Percentiles rank a stretch among this genome's conserved stretches.
phyloP scores from a whole-genome alignment of 2,797 vertebrate species.

The Acomys russatus region DNA sequence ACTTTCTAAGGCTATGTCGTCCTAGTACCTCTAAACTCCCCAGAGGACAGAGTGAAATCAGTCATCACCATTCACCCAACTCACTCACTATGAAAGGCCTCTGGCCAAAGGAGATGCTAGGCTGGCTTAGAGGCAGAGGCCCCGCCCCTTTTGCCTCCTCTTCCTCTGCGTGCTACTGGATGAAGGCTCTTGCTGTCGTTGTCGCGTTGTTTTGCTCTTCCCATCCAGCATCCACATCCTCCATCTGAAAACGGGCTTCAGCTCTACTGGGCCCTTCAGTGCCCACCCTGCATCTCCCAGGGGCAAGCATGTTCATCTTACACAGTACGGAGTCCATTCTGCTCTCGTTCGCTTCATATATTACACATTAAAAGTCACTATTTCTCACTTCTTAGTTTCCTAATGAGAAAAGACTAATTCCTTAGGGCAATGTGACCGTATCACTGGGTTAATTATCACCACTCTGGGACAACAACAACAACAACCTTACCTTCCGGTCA shows the following conservation, averaged over 20 bases:
- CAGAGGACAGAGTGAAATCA: neutral
- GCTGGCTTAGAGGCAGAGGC: neutral
- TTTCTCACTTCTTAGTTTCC: neutral
- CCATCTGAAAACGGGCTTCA: neutral
- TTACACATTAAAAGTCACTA: slow-evolving; percentile 31
- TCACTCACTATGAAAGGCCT: neutral
- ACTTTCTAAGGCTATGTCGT: neutral
- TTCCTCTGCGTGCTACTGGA: neutral
- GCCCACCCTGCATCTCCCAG: neutral
- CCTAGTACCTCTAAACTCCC: neutral
- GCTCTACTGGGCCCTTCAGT: neutral
- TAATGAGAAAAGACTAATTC: neutral
- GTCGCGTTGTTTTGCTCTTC: neutral
- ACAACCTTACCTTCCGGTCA: neutral
- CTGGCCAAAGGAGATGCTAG: neutral
- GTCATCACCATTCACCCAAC: neutral
- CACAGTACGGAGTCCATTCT: neutral
- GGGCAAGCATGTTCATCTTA: neutral
- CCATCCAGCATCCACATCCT: neutral
- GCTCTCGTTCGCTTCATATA: neutral
- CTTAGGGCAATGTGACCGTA: neutral
- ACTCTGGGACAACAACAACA: neutral
- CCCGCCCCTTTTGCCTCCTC: neutral
- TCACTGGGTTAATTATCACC: neutral
- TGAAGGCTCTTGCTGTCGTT: neutral